Base-by-base conservation (phyloP, 2,113 vertebrate species). In the Paraplagusia blochii region DNA sequence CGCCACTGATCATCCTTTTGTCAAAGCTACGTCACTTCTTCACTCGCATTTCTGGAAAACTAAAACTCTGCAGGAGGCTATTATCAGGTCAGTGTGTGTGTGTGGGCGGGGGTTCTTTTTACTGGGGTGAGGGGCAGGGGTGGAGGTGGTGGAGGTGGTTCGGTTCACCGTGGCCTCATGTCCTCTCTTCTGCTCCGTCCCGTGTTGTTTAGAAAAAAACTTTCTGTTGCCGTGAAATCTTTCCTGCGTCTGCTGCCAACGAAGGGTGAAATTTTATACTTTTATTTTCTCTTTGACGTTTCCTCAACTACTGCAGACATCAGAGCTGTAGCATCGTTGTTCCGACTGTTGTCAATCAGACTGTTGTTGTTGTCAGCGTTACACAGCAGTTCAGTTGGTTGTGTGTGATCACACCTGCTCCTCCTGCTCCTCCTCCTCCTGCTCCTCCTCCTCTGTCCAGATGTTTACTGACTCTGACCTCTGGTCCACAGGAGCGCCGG, bases 31-130 rank as follows among this genome's bases (percentile, higher is more conserved):
- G 8, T 75, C 89, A 0, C 89, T 97, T 39, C 92, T 97, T 72
- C 96, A 97, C 66, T 83, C 93, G 0, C 91, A 95, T 87, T 97
- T 99, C 67, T 88, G 69, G 72, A 85, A 77, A 77, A 85, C 89
- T 53, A 90, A 92, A 0, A 51, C 83, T 0, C 88, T 93, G 60
- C 94, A 94, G 1, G 94, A 99, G 66, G 72, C 94, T 69, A 94
- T 94, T 5, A 36, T 96, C 77, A 93, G 97, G 96, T 98, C 78
- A 86, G 92, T 66, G 19, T 48, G 53, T 44, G 39, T 1, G 7
- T 43, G 39, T 38, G 53, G 9, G 29, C 5, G 19, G 19, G 44
- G 22, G 19, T 35, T 55, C 17, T 11, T 12, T 50, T 34, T 34
- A 39, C 35, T 29, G 17, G 45, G 58, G 22, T 18, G 52, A 14